These are phyloP conservation scores for Drosophila quinaria DNA, from an alignment of 2,888 invertebrate genomes.

Conservation along the genomic window DNA sequence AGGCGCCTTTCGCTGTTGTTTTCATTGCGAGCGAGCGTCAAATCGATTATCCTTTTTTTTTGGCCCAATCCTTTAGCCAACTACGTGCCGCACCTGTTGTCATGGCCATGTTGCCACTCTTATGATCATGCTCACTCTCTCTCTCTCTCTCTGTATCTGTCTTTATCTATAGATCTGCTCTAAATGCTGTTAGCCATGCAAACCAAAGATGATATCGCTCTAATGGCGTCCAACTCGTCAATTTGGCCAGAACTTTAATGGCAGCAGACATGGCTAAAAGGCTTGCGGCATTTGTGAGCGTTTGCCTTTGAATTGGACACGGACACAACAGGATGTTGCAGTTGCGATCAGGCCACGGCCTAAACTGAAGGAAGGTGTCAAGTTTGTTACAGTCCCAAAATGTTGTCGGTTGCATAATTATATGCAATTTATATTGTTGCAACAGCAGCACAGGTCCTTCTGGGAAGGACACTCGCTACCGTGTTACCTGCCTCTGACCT, in stretches of 20 bases:
- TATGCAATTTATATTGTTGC: slow-evolving; percentile 67
- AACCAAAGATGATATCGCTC: slow-evolving; percentile 63
- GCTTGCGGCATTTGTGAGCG: slow-evolving; percentile 16
- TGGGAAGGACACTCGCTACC: slow-evolving; percentile 57
- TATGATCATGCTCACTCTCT: slow-evolving; percentile 24
- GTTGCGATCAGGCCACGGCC: background rate
- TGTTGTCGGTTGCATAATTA: slow-evolving; percentile 71
- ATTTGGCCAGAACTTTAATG: slow-evolving; percentile 59
- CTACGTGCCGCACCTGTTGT: slow-evolving; percentile 78
- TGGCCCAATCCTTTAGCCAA: slow-evolving; percentile 73
- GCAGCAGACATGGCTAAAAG: slow-evolving; percentile 29
- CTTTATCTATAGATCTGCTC: background rate
- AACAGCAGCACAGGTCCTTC: slow-evolving; percentile 55
- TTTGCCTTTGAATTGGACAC: slow-evolving; percentile 52
- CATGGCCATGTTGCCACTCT: slow-evolving; percentile 40
- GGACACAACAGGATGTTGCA: slow-evolving; percentile 35
- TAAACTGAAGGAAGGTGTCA: slow-evolving; percentile 59
- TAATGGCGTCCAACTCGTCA: slow-evolving; percentile 71
- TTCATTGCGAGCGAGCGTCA: slow-evolving; percentile 37
- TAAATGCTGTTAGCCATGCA: slow-evolving; percentile 66
- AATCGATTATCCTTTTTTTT: slow-evolving; percentile 69
- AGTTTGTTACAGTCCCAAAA: slow-evolving; percentile 29
- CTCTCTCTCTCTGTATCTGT: background rate
- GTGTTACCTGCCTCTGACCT: slow-evolving; percentile 42
- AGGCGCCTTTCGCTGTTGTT: slow-evolving; percentile 51